Evolutionary conservation across 2,888 invertebrate genomes (phyloP).

Genomic region (Ditylenchus weischeri): DNA sequence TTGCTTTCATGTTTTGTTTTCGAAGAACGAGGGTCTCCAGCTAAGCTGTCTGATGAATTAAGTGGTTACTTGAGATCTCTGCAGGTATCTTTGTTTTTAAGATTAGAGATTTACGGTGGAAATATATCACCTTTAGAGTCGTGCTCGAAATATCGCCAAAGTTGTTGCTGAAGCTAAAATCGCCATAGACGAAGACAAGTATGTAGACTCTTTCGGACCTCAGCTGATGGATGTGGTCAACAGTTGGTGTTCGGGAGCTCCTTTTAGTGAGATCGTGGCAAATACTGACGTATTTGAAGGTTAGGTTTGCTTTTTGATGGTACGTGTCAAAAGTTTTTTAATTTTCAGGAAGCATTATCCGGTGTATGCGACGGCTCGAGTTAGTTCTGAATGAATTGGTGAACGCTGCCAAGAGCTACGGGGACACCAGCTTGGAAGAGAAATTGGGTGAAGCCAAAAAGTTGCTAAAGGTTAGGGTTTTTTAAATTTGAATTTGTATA

Average conservation of each 20-base stretch:
- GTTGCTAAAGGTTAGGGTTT: conserved; percentile 69
- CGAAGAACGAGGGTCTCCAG: conserved; percentile 53
- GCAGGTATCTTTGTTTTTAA: conserved; percentile 67
- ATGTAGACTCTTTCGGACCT: conserved; percentile 86
- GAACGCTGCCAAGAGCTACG: conserved; percentile 64
- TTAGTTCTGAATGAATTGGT: conserved; percentile 89
- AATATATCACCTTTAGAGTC: conserved; percentile 67
- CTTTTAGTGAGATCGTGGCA: conserved; percentile 87
- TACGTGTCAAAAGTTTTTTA: not conserved
- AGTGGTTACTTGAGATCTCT: conserved; percentile 80
- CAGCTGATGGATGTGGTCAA: conserved; percentile 94
- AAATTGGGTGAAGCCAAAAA: conserved; percentile 61
- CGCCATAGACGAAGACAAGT: conserved; percentile 61
- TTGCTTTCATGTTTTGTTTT: conserved; percentile 67
- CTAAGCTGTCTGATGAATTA: conserved; percentile 66
- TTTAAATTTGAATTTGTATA: too few species aligned
- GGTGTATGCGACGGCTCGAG: conserved; percentile 91
- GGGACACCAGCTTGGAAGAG: conserved; percentile 46
- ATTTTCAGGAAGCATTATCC: conserved; percentile 72
- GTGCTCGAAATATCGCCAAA: conserved; percentile 85
- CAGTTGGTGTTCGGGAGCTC: conserved; percentile 88
- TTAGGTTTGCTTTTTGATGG: conserved; percentile 47
- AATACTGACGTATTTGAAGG: conserved; percentile 94
- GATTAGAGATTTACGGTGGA: not conserved
- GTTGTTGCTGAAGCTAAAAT: conserved; percentile 69